Evolutionary conservation across 2,113 vertebrate species (phyloP).

Genomic region (Dicentrarchus labrax): DNA sequence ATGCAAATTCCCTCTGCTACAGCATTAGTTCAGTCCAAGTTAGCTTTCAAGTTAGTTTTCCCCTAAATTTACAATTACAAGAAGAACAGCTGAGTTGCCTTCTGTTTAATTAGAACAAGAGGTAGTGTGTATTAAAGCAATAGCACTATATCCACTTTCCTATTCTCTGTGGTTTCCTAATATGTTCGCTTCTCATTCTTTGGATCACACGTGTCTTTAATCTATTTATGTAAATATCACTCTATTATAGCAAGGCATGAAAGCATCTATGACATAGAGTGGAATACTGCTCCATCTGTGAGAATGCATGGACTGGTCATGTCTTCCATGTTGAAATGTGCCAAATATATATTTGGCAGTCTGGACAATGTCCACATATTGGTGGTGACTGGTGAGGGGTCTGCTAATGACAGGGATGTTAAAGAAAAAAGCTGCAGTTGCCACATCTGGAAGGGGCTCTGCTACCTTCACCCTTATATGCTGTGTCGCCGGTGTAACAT

Average conservation of each 20-base stretch:
- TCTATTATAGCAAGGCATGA: too few species aligned
- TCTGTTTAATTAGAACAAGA: background rate
- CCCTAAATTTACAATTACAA: background rate
- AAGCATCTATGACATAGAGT: too few species aligned
- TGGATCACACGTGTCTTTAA: too few species aligned
- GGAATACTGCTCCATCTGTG: too few species aligned
- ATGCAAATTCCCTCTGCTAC: background rate
- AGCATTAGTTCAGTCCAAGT: background rate
- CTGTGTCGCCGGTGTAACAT: background rate
- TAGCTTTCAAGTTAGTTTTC: background rate
- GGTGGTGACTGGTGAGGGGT: background rate
- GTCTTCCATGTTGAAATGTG: too few species aligned
- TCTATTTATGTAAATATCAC: too few species aligned
- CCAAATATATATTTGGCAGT: too few species aligned
- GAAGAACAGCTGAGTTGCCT: background rate
- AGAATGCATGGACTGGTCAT: too few species aligned
- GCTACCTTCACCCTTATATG: too few species aligned
- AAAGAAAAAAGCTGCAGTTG: background rate
- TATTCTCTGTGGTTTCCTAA: too few species aligned
- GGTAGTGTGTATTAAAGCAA: background rate
- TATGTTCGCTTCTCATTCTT: too few species aligned
- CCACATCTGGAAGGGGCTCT: background rate
- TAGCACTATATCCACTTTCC: too few species aligned
- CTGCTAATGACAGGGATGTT: background rate
- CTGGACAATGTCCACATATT: background rate